Conservation (phyloP, 2,113 vertebrate genomes). For the Maccullochella peelii region DNA sequence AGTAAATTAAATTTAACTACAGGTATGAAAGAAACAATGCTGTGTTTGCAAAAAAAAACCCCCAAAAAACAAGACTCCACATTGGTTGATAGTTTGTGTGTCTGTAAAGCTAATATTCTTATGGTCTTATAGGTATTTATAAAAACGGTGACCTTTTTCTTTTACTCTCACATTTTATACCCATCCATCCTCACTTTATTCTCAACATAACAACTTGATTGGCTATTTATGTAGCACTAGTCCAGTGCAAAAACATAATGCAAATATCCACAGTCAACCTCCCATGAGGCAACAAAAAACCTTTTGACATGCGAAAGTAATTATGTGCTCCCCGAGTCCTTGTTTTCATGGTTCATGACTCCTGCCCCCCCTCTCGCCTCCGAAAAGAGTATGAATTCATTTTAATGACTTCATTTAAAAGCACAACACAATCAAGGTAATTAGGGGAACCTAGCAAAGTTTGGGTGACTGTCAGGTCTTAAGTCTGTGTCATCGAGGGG, state of each 20-base stretch:
- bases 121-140: no score
- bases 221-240: slow-evolving; percentile 24
- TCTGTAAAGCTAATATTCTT: background rate
- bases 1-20: background rate
- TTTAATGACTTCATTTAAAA: slow-evolving; percentile 74
- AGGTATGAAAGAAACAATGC: background rate
- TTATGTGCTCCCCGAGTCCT: slow-evolving; percentile 48
- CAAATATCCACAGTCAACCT: slow-evolving; percentile 34
- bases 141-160: background rate
- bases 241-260: slow-evolving; percentile 42
- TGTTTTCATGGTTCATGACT: slow-evolving; percentile 61
- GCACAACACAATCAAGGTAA: slow-evolving; percentile 66
- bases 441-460: slow-evolving; percentile 57
- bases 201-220: background rate
- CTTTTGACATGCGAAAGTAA: slow-evolving; percentile 62
- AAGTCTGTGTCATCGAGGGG: slow-evolving; percentile 35
- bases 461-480: slow-evolving; percentile 54
- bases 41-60: background rate
- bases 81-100: background rate
- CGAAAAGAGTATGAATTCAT: slow-evolving; percentile 41
- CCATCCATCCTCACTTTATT: background rate
- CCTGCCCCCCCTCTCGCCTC: slow-evolving; percentile 3
- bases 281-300: slow-evolving; percentile 42
- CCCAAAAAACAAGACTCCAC: background rate
- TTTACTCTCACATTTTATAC: background rate